These are phyloP conservation scores for Papilio elwesi DNA, from an alignment of 2,888 invertebrate genomes.

Conservation along the genomic window DNA sequence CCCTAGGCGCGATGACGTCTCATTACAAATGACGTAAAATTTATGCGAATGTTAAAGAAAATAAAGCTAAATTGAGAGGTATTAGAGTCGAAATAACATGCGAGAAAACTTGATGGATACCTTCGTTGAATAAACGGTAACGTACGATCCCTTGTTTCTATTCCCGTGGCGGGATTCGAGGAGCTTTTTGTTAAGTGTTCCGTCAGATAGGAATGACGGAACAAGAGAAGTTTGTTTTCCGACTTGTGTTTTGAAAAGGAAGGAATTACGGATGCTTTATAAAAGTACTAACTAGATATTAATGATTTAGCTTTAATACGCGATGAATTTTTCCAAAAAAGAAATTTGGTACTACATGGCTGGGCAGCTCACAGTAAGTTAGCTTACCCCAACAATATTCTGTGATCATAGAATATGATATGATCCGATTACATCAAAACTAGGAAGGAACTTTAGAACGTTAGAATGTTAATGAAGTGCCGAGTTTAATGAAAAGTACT, in stretches of 20 bases:
- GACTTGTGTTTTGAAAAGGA: slow-evolving; percentile 47
- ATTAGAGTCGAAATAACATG: slow-evolving; percentile 38
- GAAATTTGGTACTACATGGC: no score
- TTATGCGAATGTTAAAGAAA: slow-evolving; percentile 40
- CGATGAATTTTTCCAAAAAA: no score
- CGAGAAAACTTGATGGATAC: slow-evolving; percentile 44
- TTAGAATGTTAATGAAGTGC: no score
- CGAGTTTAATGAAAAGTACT: no score
- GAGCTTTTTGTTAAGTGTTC: slow-evolving; percentile 74
- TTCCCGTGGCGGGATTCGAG: slow-evolving; percentile 70
- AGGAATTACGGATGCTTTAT: slow-evolving; percentile 44
- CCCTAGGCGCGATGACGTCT: slow-evolving; percentile 62
- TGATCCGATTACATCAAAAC: no score
- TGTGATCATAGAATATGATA: no score
- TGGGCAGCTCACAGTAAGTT: no score
- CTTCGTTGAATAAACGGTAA: slow-evolving; percentile 53
- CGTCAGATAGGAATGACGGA: slow-evolving; percentile 67
- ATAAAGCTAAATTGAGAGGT: slow-evolving; percentile 33
- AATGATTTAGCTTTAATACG: no score
- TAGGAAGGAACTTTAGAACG: no score
- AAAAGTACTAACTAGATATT: slow-evolving; percentile 28
- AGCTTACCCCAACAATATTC: no score
- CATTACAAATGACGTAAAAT: slow-evolving; percentile 55
- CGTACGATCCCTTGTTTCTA: slow-evolving; percentile 72
- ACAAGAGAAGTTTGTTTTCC: slow-evolving; percentile 53